Conservation (phyloP, 2,797 vertebrate genomes). For the Pantherophis alleghaniensis region DNA sequence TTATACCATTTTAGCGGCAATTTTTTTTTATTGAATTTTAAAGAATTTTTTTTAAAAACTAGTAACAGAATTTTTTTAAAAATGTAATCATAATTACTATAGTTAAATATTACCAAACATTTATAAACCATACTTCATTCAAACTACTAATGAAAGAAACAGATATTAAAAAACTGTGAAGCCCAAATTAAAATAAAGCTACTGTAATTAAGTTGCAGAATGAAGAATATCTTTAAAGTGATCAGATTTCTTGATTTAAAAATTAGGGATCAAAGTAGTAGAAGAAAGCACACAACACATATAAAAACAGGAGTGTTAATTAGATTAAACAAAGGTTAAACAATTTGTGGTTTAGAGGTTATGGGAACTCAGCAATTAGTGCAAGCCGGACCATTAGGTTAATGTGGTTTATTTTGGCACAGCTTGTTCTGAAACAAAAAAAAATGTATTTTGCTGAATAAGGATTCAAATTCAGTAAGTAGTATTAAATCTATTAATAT, state of each 20-base stretch:
- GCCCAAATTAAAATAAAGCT: neutral
- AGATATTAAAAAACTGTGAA: neutral
- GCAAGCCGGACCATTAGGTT: neutral
- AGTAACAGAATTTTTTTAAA: neutral
- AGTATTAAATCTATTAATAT: neutral
- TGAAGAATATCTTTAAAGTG: fast-evolving
- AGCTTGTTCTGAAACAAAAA: neutral
- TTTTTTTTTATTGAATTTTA: neutral
- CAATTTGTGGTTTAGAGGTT: neutral
- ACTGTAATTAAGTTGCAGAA: neutral
- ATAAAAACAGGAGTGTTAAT: neutral
- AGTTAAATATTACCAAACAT: neutral
- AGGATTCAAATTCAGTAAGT: neutral
- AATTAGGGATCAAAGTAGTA: neutral
- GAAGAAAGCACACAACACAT: neutral
- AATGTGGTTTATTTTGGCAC: neutral
- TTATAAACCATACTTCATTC: neutral
- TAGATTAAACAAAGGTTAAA: neutral
- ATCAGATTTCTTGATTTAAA: fast-evolving
- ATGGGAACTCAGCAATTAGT: neutral
- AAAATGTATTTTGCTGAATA: neutral
- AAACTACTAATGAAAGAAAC: neutral
- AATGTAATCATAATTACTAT: neutral
- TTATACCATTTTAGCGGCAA: neutral
- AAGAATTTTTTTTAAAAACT: neutral